Evolutionary conservation across 2,113 vertebrate genomes (phyloP), one percentile per base, ranked within the genome.

Genomic region (Bubalus kerabau): DNA sequence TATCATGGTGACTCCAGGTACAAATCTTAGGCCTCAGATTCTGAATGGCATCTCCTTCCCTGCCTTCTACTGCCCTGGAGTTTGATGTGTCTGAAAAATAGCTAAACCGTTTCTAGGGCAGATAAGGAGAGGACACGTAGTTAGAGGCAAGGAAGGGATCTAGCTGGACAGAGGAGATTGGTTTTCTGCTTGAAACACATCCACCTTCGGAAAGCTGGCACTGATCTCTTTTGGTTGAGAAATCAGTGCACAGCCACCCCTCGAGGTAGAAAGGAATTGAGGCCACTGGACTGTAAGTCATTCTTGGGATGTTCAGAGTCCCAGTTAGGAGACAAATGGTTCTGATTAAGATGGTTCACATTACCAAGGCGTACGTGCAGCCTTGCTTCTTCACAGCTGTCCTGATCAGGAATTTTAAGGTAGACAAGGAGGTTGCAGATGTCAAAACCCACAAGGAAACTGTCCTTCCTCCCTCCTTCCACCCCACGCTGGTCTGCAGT

Each of bases 211-310:
- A 92, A 90, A 89, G 60, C 83, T 97, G 48, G 48, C 28, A 8
- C 30, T 36, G 46, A n/a, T 54, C 36, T 95, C 80, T 93, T 36
- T 95, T 74, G 84, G 23, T 83, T 96, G 54, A 90, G 67, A 95
- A 96, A 84, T 94, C 91, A 96, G 48, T 52, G n/a, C 59, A 60
- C 85, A 92, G 26, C 32, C 40, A 80, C 48, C 30, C 94, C 59
- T 85, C 15, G 7, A 76, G 94, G 88, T 78, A 96, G 83, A 89
- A 64, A 85, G 71, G 57, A 97, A 91, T 93, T 50, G 57, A 95
- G 71, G 86, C 86, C 48, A 32, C 43, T 88, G 43, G 36, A 74
- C 89, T 86, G 24, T 62, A 54, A 81, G 86, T 92, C 67, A 71
- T 90, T 56, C 92, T 95, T 26, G 6, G 24, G 36, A 59, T 62